Conservation (phyloP, 2,888 invertebrate species). For the Rhingia campestris region DNA sequence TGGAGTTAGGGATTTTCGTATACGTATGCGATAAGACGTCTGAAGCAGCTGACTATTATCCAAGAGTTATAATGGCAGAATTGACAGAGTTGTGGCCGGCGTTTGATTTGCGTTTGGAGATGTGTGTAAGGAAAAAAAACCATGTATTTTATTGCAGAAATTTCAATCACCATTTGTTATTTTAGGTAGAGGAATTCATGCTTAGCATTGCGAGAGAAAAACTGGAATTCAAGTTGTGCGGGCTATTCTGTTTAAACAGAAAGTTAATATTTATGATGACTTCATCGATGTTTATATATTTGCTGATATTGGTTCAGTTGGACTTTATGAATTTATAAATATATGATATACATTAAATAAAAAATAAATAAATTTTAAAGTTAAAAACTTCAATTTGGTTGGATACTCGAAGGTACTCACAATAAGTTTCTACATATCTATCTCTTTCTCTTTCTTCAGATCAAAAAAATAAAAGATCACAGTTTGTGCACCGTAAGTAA, state of each 20-base stretch:
- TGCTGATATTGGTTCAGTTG: conserved; percentile 29
- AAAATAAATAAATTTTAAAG: no score
- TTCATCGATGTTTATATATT: conserved; percentile 20
- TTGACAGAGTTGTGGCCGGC: conserved; percentile 3
- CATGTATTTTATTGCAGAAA: not conserved
- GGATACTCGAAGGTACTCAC: no score
- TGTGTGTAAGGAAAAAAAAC: not conserved
- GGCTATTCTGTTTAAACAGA: conserved; percentile 2
- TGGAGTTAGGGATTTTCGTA: conserved; percentile 5
- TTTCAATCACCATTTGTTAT: not conserved
- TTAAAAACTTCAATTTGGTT: no score
- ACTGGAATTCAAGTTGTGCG: conserved; percentile 21
- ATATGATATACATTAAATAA: no score
- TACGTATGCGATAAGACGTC: not conserved
- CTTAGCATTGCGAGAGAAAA: conserved; percentile 5
- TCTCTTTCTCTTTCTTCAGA: no score
- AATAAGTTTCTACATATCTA: no score
- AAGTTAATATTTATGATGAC: not conserved
- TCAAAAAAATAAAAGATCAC: no score
- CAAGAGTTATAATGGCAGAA: not conserved
- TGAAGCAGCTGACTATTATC: not conserved
- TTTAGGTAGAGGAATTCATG: conserved; percentile 14
- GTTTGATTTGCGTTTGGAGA: conserved; percentile 18
- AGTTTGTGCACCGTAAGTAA: no score
- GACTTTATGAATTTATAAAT: conserved; percentile 18